Conservation (phyloP, 2,888 invertebrate genomes). For the Rotaria macrura region DNA sequence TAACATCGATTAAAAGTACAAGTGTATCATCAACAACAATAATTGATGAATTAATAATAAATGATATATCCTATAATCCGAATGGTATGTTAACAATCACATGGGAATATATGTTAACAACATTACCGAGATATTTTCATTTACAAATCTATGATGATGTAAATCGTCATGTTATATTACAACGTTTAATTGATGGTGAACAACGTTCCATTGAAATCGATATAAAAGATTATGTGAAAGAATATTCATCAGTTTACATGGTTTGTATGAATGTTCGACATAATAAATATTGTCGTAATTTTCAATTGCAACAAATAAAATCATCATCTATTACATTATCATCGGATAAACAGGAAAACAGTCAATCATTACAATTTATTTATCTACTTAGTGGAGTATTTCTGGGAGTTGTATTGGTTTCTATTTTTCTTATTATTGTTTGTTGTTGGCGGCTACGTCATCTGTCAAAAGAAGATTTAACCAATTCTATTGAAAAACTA, state of each 20-base stretch:
- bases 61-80: neutral
- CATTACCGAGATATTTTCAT: neutral
- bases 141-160: neutral
- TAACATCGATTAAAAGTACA: neutral
- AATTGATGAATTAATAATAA: neutral
- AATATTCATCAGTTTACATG: constrained; percentile 6
- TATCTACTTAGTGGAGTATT: neutral
- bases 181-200: neutral
- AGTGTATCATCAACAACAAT: neutral
- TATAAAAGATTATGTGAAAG: neutral
- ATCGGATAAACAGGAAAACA: neutral
- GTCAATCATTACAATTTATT: neutral
- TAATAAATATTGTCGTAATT: constrained; percentile 32
- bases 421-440: neutral
- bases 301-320: neutral
- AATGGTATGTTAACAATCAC: neutral
- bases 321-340: neutral
- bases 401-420: neutral
- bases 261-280: constrained; percentile 30
- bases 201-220: neutral
- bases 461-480: neutral
- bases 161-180: neutral
- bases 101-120: neutral
- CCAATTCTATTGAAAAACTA: neutral
- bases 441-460: neutral